Evolutionary conservation across 2,113 vertebrate species (phyloP).

Genomic region (Rhinichthys klamathensis): DNA sequence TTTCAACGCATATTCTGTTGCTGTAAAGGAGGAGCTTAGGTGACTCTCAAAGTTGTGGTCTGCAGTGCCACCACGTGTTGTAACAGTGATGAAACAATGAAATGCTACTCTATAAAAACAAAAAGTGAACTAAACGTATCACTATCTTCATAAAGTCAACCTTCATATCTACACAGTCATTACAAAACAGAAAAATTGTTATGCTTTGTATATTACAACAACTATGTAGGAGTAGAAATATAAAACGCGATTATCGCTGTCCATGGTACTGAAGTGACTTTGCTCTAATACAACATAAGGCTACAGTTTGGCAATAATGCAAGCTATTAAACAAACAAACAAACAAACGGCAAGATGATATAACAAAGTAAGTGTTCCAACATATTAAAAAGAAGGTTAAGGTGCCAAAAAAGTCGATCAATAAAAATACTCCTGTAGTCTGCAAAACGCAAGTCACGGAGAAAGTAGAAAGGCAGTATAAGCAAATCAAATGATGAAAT

Average conservation of each 20-base stretch:
- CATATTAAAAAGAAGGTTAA: no score
- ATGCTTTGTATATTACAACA: neutral
- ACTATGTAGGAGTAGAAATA: neutral
- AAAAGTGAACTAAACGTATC: neutral
- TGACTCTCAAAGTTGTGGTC: conserved; percentile 61
- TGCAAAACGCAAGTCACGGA: no score
- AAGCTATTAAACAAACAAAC: neutral
- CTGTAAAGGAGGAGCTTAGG: conserved; percentile 54
- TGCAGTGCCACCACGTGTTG: conserved; percentile 68
- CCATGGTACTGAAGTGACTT: neutral
- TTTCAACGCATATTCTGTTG: conserved; percentile 9
- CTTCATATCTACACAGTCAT: neutral
- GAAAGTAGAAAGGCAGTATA: neutral
- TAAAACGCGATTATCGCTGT: neutral
- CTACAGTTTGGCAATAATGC: neutral
- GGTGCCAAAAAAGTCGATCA: no score
- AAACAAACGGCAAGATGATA: neutral
- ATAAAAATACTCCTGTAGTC: no score
- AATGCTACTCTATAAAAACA: neutral
- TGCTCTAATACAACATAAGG: neutral
- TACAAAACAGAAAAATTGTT: neutral
- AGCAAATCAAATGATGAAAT: neutral
- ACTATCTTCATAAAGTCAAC: no score
- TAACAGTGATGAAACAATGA: no score
- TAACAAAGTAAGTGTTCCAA: neutral